Base-by-base conservation (phyloP, 2,888 invertebrate species). In the Coenonympha arcania region DNA sequence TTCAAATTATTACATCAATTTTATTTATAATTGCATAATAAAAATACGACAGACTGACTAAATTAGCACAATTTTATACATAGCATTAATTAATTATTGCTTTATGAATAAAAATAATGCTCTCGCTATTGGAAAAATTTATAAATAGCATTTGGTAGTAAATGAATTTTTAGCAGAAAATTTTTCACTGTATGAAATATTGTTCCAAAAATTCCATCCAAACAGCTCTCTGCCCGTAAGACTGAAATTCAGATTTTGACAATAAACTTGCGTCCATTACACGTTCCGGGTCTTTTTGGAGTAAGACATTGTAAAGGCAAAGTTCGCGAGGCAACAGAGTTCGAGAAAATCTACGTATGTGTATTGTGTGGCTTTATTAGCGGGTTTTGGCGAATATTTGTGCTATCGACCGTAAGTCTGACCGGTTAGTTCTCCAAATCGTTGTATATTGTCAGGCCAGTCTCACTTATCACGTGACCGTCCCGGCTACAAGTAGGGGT, bases 221-320 rank as follows among this genome's bases (percentile, higher is more conserved):
- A 58, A 56, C 57, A 56, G 52, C 57, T 60, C 61, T 64, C 64
- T 63, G 64, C 65, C 60, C 48, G 50, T 59, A 79, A 79, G 79
- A 79, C 79, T 79, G 79, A 79, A 52, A 64, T 57, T 57, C 64
- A 62, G 63, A 67, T 63, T 61, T 66, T 69, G 77, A 79, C 78
- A 79, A 78, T 79, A 79, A 76, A 63, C 52, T 73, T 70, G 63
- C 78, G 78, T 79, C 79, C 78, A 71, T 59, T 57, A 48, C 22
- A 40, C 45, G 16, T 50, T 51, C 40, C 39, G 34, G 24, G 41
- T 33, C 37, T 28, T 34, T 33, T 37, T 43, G 19, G 28, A 11
- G 0, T 26, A 39, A 1, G 11, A 30, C 11, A 30, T 30, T 2
- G 4, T 30, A 13, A 4, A n/a, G 4, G 13, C 11, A 4, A 30